These are phyloP conservation scores for Coecobrya sp. DNA, from an alignment of 2,888 invertebrate genomes.

Conservation along the genomic window DNA sequence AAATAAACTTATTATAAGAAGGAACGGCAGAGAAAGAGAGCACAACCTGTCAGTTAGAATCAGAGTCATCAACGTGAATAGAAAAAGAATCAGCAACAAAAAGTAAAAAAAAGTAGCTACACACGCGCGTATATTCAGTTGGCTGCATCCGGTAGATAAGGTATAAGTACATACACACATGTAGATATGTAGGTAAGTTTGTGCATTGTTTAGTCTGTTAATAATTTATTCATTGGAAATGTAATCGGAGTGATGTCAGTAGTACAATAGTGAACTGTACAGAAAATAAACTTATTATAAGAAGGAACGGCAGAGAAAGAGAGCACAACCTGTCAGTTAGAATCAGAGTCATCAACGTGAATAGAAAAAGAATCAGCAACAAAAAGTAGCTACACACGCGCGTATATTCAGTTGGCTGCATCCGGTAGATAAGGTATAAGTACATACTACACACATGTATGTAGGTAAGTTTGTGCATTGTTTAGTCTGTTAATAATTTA, in stretches of 20 bases:
- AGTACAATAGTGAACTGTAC: not conserved
- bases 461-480: not conserved
- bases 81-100: too few species aligned
- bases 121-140: not conserved
- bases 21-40: too few species aligned
- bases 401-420: not conserved
- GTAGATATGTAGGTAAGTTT: not conserved
- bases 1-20: not conserved
- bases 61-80: too few species aligned
- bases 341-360: too few species aligned
- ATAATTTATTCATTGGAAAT: slow-evolving; percentile 32
- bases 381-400: not conserved
- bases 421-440: not conserved
- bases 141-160: not conserved
- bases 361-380: too few species aligned
- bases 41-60: too few species aligned
- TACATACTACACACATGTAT: not conserved
- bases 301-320: too few species aligned
- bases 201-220: not conserved
- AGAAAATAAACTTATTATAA: too few species aligned
- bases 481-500: slow-evolving; percentile 18
- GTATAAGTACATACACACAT: not conserved
- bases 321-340: too few species aligned
- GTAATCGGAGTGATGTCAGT: not conserved
- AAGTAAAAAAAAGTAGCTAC: too few species aligned